Evolutionary conservation across 2,113 vertebrate species (phyloP), one percentile per base, ranked within the genome.

Genomic region (Alexandromys fortis): DNA sequence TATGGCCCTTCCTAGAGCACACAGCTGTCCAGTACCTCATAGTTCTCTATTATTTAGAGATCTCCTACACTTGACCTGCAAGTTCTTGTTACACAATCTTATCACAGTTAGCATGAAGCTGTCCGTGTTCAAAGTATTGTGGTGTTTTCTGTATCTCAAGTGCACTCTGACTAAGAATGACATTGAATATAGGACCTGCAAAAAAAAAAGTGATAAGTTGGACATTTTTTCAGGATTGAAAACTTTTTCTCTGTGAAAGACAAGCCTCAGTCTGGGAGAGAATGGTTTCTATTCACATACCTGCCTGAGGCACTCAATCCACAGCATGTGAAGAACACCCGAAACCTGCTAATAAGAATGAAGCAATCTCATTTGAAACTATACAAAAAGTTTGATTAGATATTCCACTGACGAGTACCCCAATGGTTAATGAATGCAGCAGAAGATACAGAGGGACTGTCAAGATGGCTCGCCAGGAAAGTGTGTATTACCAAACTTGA

Each of bases 1-100:
- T 7, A 21, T 0, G 1, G 0, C 7, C 24, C 13, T 42, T 81
- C 19, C 8, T 58, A 30, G 19, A 58, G 2, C 63, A 10, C 3
- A 13, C 2, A 22, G 28, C 49, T 35, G 33, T 21, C 42, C 7
- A 42, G 38, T 30, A 28, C 4, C 1, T 38, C 33, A 21, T 67
- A 19, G 26, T 45, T 26, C n/a, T 75, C 28, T 24, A 42, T 70
- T 47, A 21, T 65, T 88, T 49, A 88, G 55, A 58, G 55, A n/a
- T 95, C 38, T 42, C 52, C 52, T 88, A 55, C 24, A 85, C 91
- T 5, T 63, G 78, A 61, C 7, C 26, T 79, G 9, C 4, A 4
- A 76, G 3, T 30, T 35, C 0, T 76, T 76, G 33, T 67, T 89
- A 85, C 12, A 33, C 1, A 88, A n/a, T 77, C 8, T 10, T 63